A percentile compares a stretch with the other conserved stretches of the same genome.
phyloP scores from a whole-genome alignment of 2,797 vertebrate species.

The Callimico goeldii region DNA sequence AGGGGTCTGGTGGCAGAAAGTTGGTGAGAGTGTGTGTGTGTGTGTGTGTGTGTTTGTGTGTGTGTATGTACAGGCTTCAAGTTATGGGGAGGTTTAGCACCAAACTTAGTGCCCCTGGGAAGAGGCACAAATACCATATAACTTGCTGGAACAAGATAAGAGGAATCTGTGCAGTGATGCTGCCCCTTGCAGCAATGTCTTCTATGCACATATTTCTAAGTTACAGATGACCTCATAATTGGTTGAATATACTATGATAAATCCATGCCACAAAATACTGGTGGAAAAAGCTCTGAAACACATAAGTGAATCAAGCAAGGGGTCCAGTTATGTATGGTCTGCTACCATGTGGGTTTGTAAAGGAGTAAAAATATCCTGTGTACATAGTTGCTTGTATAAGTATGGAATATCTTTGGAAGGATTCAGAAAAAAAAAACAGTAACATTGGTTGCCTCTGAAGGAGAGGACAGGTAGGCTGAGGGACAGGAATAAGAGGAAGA shows the following conservation, averaged over 20 bases:
- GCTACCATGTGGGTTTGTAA: background rate
- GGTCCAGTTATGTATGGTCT: background rate
- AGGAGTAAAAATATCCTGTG: background rate
- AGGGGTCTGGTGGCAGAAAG: background rate
- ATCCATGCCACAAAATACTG: slow-evolving; percentile 10
- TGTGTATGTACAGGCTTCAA: background rate
- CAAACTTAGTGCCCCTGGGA: background rate
- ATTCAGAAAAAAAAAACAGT: slow-evolving; percentile 9
- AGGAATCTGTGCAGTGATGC: background rate
- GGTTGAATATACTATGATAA: background rate
- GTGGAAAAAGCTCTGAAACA: slow-evolving; percentile 21
- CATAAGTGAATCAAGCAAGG: background rate
- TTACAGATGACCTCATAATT: slow-evolving; percentile 12
- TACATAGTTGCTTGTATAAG: background rate
- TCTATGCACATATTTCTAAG: background rate
- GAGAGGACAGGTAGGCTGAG: background rate
- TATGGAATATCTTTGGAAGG: background rate
- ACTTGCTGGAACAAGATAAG: slow-evolving; percentile 5
- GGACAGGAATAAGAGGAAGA: background rate
- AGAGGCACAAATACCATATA: background rate
- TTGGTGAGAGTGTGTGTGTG: background rate
- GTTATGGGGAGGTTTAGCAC: background rate
- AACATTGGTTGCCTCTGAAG: background rate
- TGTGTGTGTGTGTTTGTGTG: background rate
- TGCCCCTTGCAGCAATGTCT: background rate